Base-by-base conservation (phyloP, 2,888 invertebrate species). In the Epinotia ramella region DNA sequence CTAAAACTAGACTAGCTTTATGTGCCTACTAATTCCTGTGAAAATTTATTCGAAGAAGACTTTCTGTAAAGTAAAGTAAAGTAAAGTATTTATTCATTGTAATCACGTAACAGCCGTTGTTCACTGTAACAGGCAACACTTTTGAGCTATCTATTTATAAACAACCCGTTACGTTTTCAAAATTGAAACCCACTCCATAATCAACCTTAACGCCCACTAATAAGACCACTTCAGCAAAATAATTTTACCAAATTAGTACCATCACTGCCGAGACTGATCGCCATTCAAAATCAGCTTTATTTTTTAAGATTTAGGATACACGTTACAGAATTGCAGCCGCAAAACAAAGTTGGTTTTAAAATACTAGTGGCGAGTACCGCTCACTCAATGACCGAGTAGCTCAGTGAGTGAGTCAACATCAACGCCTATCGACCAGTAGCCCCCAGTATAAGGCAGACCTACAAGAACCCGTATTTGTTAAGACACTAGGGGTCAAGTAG, bases 371-470 rank as follows among this genome's bases (percentile, higher is more conserved):
- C 9, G 57, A 62, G 69, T 66, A 49, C 60, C 69, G 76, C 70
- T 73, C 71, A 69, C 78, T 80, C 79, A 78, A 75, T 77, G 78
- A 78, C 79, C 79, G 79, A 78, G 76, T 81, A 81, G 79, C 66
- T 81, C 78, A 79, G 75, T 73, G 78, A 78, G 76, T 82, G 83
- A 82, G 79, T 81, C 80, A 78, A 80, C 77, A n/a, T 53, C n/a
- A 13, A n/a, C n/a, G n/a, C 53, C n/a, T 53, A 53, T 49, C 16
- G 53, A 53, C 53, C 49, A 49, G 16, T 5, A 2, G 5, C 49
- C 13, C 3, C 49, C 53, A 53, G 53, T 53, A n/a, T 53, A 7
- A 49, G 49, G n/a, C n/a, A 53, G 53, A 53, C 6, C n/a, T 53
- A 5, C n/a, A 7, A 13, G 53, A 7, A 13, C n/a, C n/a, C 1